Conservation (phyloP, 2,888 invertebrate species). For the Hedychridium roseum region DNA sequence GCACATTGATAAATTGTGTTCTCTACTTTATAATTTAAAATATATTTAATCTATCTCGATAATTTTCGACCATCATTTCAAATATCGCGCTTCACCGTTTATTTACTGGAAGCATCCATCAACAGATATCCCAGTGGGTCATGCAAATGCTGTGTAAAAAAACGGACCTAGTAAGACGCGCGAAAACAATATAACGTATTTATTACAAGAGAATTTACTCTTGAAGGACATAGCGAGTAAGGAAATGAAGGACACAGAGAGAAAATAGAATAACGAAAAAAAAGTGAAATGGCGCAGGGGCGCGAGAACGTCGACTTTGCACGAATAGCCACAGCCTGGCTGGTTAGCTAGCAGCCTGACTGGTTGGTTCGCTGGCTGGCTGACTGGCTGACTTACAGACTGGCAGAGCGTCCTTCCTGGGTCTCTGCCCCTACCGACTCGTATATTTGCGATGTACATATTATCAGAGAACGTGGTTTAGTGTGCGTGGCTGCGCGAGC, state of each 20-base stretch:
- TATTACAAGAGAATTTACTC: too few species aligned
- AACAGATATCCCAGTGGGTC: too few species aligned
- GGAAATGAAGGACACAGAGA: constrained; percentile 4
- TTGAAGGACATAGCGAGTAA: not conserved
- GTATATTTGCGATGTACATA: constrained; percentile 55
- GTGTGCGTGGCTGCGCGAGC: constrained; percentile 26
- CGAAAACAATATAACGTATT: too few species aligned
- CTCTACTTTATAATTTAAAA: too few species aligned
- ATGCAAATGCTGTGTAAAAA: too few species aligned
- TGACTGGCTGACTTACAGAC: constrained; percentile 21
- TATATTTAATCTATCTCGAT: too few species aligned
- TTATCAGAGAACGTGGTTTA: constrained; percentile 45
- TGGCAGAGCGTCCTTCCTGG: constrained; percentile 60
- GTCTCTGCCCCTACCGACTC: constrained; percentile 60
- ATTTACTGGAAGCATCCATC: too few species aligned
- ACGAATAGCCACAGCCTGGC: constrained; percentile 37
- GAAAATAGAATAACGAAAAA: constrained; percentile 9
- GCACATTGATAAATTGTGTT: too few species aligned
- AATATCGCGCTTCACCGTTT: too few species aligned
- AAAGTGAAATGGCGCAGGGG: constrained; percentile 12
- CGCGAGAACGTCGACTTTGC: constrained; percentile 23
- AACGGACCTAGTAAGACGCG: too few species aligned
- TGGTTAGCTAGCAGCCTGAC: constrained; percentile 24
- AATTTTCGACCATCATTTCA: too few species aligned
- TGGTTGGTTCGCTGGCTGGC: constrained; percentile 27